Conservation (phyloP, 2,888 invertebrate genomes). For the Diarsia rubi region DNA sequence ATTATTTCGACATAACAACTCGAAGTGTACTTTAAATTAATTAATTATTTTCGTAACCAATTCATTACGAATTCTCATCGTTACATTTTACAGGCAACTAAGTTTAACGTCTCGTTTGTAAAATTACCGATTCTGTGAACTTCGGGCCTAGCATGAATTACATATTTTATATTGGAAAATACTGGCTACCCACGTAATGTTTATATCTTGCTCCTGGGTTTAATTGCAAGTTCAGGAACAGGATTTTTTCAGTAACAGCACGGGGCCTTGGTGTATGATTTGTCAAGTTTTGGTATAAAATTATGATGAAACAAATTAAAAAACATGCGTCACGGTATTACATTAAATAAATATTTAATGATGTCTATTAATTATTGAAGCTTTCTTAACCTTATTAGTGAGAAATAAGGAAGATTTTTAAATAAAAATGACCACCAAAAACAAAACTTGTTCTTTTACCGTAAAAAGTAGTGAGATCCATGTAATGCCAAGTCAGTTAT, state of each 20-base stretch:
- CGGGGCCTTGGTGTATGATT: too few relatives aligned
- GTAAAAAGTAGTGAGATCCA: too few relatives aligned
- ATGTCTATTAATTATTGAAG: not conserved
- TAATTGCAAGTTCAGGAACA: not conserved
- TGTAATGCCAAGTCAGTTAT: too few relatives aligned
- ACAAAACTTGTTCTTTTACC: too few relatives aligned
- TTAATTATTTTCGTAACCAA: slow-evolving; percentile 39
- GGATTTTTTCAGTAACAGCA: not conserved
- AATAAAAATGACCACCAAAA: too few relatives aligned
- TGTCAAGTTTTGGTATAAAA: not conserved
- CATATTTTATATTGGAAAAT: not conserved
- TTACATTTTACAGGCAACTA: slow-evolving; percentile 28
- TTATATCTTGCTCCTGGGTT: not conserved
- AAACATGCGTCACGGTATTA: not conserved
- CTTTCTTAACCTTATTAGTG: not conserved
- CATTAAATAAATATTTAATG: not conserved
- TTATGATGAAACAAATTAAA: not conserved
- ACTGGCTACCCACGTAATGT: not conserved
- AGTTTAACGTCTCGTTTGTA: slow-evolving; percentile 27
- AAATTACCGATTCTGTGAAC: slow-evolving; percentile 32
- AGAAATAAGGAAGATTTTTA: too few relatives aligned
- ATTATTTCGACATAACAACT: too few relatives aligned
- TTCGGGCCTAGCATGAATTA: not conserved
- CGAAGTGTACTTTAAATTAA: slow-evolving; percentile 11
- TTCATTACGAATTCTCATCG: slow-evolving; percentile 45